These are phyloP conservation scores for Pollimyrus isidori DNA, from an alignment of 2,113 vertebrate genomes.

Conservation along the genomic window DNA sequence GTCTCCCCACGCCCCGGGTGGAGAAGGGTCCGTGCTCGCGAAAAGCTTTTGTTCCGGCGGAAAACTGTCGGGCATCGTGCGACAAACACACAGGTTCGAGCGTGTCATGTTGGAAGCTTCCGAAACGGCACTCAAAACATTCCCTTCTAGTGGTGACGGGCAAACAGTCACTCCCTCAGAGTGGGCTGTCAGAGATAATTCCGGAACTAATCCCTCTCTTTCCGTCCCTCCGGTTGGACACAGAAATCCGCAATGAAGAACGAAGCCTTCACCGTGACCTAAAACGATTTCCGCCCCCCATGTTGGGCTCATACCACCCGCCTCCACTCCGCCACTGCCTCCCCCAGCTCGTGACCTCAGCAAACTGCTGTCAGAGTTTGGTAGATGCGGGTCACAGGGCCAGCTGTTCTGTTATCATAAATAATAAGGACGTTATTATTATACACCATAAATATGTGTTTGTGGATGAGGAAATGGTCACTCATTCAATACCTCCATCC, in stretches of 20 bases:
- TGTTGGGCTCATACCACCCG: neutral
- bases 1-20: neutral
- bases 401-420: neutral
- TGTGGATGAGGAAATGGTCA: neutral
- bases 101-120: neutral
- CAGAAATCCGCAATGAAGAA: constrained; percentile 36
- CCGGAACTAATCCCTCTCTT: constrained; percentile 58
- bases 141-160: neutral
- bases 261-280: constrained; percentile 44
- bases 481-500: constrained; percentile 24
- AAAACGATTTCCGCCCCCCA: constrained; percentile 49
- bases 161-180: constrained; percentile 31
- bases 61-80: neutral
- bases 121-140: neutral
- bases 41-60: neutral
- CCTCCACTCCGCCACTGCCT: neutral
- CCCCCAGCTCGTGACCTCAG: neutral
- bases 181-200: constrained; percentile 62
- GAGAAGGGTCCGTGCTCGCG: neutral
- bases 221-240: constrained; percentile 37
- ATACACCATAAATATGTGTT: neutral
- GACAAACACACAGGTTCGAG: neutral
- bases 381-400: neutral
- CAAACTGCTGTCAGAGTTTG: neutral
- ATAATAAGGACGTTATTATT: neutral